Base-by-base conservation (phyloP, 2,113 vertebrate species). In the Vanacampus margaritifer region DNA sequence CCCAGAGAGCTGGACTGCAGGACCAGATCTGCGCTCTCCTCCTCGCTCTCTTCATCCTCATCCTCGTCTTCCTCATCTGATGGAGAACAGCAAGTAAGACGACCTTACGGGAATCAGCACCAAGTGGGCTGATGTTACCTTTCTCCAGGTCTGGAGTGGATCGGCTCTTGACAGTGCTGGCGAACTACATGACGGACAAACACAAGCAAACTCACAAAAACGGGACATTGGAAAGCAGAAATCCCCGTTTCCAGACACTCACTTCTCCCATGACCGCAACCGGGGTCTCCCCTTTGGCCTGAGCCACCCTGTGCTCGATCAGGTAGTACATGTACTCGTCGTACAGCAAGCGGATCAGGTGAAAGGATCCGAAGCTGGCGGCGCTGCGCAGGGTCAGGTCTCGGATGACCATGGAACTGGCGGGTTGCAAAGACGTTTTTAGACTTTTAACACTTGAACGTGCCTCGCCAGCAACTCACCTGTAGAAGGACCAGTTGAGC, bases 311-410 rank as follows among this genome's bases (percentile, higher is more conserved):
- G 84, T 97, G 95, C 82, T 97, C 95, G n/a, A 97, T 92, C 89
- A 97, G 85, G 85, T 95, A 97, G 88, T 95, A 97, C 95, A 97
- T 95, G 78, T 97, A 97, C 77, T 97, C 95, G 0, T 96, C 95
- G 17, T 96, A 96, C 36, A 96, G 89, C 75, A 96, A 81, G 41
- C 95, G 92, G 84, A 96, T 96, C 75, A 96, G 93, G 82, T 96
- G 95, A 81, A 96, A 96, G 45, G 94, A 96, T 63, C 95, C 95
- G 23, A 96, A 96, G 80, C 95, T 96, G 67, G 95, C 95, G 0
- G 95, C 95, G 1, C 95, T 96, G 80, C 95, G 93, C 79, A 96
- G 90, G 71, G 95, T 96, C 86, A 96, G 89, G 84, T 96, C 95
- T 58, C 95, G 87, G 78, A 97, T 97, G 46, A 97, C 95, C 95